Base-by-base conservation (phyloP, 1,140 invertebrate genomes). In the Drosophila lini region DNA sequence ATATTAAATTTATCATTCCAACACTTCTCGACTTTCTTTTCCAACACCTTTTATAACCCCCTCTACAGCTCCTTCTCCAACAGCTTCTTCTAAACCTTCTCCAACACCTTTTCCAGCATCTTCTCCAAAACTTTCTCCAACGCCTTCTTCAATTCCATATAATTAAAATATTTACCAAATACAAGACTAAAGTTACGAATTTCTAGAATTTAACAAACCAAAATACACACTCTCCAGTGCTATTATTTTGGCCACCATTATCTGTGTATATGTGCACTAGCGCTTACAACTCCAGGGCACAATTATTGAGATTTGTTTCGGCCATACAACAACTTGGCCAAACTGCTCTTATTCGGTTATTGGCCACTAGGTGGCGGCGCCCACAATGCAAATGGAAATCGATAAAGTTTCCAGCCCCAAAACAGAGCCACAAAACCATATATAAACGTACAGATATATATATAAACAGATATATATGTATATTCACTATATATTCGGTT, bases 261-360 rank as follows among this genome's bases (percentile, higher is more conserved):
- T 56, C 5, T 34, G 22, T 50, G 45, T 19, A 19, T 67, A 38
- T 15, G 28, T 41, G 44, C 41, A 40, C 32, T 67, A 36, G 44
- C 59, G 34, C 28, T 68, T 47, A 65, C 69, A 71, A 60, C 81
- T 81, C 56, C 57, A 59, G 69, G 82, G 74, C 69, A 71, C 79
- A 86, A 85, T 85, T 85, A 85, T 86, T 86, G 74, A 81, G 69
- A 81, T 75, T 80, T 80, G 76, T 68, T 67, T 64, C 65, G 76
- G 75, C 50, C 75, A 74, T 53, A 61, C 63, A 82, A 75, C 31
- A 83, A 76, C 50, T 60, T 53, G 52, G 74, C 77, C 19, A 41
- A 63, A 60, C 55, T 61, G 47, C 50, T 63, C 38, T 28, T 53
- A 73, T 75, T 55, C 48, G 53, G 52, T 61, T 55, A 56, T 55